Percentiles rank a stretch among this genome's conserved stretches.
These are phyloP conservation scores for Caenorhabditis sp. DNA, from an alignment of 2,888 invertebrate genomes.

Conservation along the genomic window DNA sequence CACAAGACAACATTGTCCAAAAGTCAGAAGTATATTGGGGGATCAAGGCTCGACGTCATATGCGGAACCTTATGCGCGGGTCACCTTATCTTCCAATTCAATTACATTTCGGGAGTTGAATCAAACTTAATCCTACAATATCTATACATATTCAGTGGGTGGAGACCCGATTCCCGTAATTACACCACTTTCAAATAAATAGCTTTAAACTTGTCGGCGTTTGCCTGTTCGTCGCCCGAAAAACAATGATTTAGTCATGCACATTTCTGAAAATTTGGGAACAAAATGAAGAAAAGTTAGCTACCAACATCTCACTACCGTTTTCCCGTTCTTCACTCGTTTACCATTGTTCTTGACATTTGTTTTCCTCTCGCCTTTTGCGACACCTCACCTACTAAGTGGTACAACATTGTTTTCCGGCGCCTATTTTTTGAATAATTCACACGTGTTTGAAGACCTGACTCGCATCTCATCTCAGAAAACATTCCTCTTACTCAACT, in stretches of 20 bases:
- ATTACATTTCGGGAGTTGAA: conserved; percentile 5
- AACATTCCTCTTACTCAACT: not conserved
- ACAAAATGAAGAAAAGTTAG: conserved; percentile 2
- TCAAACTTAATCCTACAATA: no score
- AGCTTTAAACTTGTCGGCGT: not conserved
- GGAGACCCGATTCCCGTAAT: conserved; percentile 15
- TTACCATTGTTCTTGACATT: conserved; percentile 18
- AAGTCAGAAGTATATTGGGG: not conserved
- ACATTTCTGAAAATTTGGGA: conserved; percentile 38
- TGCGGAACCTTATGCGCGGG: not conserved
- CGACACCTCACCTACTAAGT: not conserved
- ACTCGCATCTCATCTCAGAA: conserved; percentile 1
- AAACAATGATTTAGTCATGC: conserved; percentile 51
- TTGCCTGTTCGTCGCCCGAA: no score
- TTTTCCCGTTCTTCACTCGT: conserved; percentile 5
- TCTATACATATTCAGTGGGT: no score
- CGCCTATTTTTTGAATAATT: conserved; percentile 18
- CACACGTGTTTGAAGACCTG: conserved; percentile 5
- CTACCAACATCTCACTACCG: conserved; percentile 16
- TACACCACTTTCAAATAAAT: conserved; percentile 23
- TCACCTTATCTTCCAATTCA: not conserved
- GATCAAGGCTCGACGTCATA: not conserved
- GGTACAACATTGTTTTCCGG: conserved; percentile 37
- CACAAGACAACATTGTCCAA: no score
- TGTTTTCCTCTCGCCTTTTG: conserved; percentile 42